These are phyloP conservation scores for Butorides virescens DNA, from an alignment of 2,113 vertebrate species.

Conservation along the genomic window DNA sequence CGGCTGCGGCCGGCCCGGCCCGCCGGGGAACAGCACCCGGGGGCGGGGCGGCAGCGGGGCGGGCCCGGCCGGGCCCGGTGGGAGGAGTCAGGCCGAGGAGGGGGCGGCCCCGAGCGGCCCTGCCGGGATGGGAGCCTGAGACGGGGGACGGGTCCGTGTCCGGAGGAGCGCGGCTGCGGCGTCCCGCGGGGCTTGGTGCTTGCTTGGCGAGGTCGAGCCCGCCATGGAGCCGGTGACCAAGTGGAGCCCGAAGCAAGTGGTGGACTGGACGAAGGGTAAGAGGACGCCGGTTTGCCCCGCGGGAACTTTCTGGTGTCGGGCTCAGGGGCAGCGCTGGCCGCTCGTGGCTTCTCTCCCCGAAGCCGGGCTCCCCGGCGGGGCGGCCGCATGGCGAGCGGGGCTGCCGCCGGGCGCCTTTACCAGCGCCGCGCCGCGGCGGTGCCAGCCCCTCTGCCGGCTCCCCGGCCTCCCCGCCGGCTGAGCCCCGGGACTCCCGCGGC, in stretches of 20 bases:
- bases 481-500: not conserved
- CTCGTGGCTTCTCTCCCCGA: no score
- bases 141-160: not conserved
- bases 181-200: not conserved
- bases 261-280: slow-evolving; percentile 80
- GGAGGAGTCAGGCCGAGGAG: not conserved
- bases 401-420: not conserved
- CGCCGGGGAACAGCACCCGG: not conserved
- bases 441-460: not conserved
- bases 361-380: not conserved
- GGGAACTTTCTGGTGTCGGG: not conserved
- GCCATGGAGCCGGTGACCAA: slow-evolving; percentile 78
- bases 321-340: no score
- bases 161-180: not conserved
- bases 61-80: not conserved
- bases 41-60: not conserved
- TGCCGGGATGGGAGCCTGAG: slow-evolving; percentile 41
- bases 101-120: not conserved
- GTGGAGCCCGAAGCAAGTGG: slow-evolving; percentile 80
- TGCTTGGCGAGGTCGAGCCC: not conserved
- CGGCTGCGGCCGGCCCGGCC: no score
- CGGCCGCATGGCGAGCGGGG: not conserved
- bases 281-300: no score
- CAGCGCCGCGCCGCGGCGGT: not conserved
- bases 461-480: not conserved